Percentiles rank a stretch among this genome's conserved stretches.
Conservation (phyloP, 2,797 vertebrate species). For the Arvicola amphibius region DNA sequence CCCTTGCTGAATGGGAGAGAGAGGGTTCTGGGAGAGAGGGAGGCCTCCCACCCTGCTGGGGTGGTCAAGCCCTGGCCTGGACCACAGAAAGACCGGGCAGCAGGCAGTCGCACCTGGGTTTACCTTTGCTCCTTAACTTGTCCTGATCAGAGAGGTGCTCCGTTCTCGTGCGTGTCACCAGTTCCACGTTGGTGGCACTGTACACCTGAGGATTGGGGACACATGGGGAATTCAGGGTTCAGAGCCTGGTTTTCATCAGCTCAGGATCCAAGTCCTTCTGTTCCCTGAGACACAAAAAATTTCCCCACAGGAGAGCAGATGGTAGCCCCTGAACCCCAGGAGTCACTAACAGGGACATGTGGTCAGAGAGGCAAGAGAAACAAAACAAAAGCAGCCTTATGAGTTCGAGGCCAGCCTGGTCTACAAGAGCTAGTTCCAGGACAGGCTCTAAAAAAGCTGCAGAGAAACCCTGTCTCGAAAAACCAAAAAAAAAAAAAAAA, state of each 20-base stretch:
- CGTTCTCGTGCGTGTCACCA: slow-evolving; percentile 96
- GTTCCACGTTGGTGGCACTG: slow-evolving; percentile 96
- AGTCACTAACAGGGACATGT: not conserved
- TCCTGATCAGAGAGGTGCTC: slow-evolving; percentile 98
- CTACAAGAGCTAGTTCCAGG: no score
- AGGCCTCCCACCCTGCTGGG: not conserved
- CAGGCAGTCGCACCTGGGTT: slow-evolving; percentile 78
- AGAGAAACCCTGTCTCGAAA: no score
- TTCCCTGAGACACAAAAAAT: not conserved
- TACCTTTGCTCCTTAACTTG: slow-evolving; percentile 97
- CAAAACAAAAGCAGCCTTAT: not conserved
- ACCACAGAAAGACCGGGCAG: not conserved
- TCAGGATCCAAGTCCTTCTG: not conserved
- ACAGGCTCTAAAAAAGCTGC: no score
- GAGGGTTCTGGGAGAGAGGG: not conserved
- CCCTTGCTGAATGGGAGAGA: not conserved
- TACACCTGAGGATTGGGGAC: slow-evolving; percentile 90
- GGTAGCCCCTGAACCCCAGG: slow-evolving; percentile 20
- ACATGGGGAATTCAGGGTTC: slow-evolving; percentile 4
- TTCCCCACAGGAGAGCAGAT: not conserved
- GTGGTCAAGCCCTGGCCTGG: not conserved
- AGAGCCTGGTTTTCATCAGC: not conserved
- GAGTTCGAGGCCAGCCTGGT: no score
- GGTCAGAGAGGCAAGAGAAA: not conserved
- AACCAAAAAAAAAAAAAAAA: no score